Evolutionary conservation across 2,797 vertebrate genomes (phyloP).

Genomic region (Notamacropus eugenii): DNA sequence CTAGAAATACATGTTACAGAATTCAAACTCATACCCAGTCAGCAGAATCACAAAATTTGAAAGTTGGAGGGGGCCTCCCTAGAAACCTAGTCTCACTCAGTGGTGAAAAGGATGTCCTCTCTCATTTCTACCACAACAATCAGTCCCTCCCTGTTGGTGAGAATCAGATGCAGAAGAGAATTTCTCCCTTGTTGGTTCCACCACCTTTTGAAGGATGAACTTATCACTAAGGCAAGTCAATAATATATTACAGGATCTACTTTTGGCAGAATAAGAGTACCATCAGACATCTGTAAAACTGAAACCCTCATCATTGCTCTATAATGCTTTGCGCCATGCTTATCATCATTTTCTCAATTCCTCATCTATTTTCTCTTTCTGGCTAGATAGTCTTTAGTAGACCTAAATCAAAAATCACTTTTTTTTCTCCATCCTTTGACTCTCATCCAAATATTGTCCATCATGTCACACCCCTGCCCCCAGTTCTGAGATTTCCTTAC

Average conservation of each 20-base stretch:
- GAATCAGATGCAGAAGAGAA: neutral
- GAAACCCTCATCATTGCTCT: neutral
- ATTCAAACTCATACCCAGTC: conserved; percentile 39
- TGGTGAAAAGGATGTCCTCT: neutral
- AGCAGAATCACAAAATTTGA: conserved; percentile 50
- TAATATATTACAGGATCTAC: neutral
- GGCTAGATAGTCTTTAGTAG: neutral
- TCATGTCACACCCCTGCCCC: neutral
- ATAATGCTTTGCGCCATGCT: neutral
- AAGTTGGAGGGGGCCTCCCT: neutral
- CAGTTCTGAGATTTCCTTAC: neutral
- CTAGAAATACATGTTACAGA: conserved; percentile 30
- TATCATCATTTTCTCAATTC: neutral
- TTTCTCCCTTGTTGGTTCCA: neutral
- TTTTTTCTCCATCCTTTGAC: neutral
- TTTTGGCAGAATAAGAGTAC: neutral
- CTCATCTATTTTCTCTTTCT: neutral
- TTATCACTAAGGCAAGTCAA: neutral
- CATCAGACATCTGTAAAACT: neutral
- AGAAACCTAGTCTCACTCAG: neutral
- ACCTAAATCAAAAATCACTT: neutral
- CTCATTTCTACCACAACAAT: neutral
- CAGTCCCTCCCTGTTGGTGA: neutral
- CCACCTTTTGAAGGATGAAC: neutral
- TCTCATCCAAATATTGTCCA: neutral